Evolutionary conservation across 2,113 vertebrate species (phyloP), one percentile per base, ranked within the genome.

Genomic region (Varanus komodoensis): DNA sequence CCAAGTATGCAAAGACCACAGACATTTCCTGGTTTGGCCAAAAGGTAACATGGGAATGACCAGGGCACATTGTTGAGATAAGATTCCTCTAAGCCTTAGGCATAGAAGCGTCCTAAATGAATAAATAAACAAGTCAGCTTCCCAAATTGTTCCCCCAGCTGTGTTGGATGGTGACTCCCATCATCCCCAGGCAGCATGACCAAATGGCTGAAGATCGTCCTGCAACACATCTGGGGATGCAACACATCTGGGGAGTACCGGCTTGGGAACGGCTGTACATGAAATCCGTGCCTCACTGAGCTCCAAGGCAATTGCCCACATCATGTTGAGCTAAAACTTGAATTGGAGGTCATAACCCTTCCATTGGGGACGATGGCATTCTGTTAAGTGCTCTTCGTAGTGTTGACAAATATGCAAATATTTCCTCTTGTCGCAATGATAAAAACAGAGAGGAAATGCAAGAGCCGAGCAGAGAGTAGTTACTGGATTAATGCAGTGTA

Each of bases 331-430:
- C 80, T 34, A 32, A 94, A 75, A 67, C 90, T 64, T 87, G 69
- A 92, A 86, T 87, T 71, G 86, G 83, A 91, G 78, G 38, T 86
- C 79, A 88, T 67, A 90, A 34, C 91, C 48, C 61, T 85, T 82
- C 83, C 54, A 6, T 79, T 17, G 44, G 91, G 79, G 83, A 82
- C 32, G 83, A 87, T 87, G 79, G 8, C 90, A 92, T 73, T 83
- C 89, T 67, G 81, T 90, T 82, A 85, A 78, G 32, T 38, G 34
- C 75, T n/a, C 50, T 84, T n/a, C 93, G 73, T 54, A 87, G 15
- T 93, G 82, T 48, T 91, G 90, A 73, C 38, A 92, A 85, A 88
- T 81, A 88, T 81, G 74, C 27, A 92, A 86, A 86, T 34, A 29
- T 91, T 93, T 90, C 89, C 32, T 52, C 67, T 73, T 94, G 25